Base-by-base conservation (phyloP, 2,113 vertebrate species). In the Embiotoca jacksoni region DNA sequence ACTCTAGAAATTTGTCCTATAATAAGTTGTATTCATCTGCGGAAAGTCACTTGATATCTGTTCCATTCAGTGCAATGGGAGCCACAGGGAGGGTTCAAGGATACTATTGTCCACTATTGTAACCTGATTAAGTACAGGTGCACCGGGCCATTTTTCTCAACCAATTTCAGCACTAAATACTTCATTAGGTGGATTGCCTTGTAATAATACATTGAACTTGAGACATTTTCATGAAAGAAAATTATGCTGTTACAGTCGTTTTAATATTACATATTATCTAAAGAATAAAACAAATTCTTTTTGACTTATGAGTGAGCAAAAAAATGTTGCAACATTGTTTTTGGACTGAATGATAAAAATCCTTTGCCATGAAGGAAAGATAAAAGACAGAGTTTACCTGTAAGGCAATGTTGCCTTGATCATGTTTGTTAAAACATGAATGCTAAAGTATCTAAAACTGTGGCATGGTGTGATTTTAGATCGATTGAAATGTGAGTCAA, bases 41-140 rank as follows among this genome's bases (percentile, higher is more conserved):
- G 6, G 33, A 55, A 39, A 54, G 62, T 35, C 3, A 50, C 37
- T 13, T 59, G 30, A 63, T 33, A 59, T 44, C 63, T 37, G 8
- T 50, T 65, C 61, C 15, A 57, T 37, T 60, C 39, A 60, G 23
- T 44, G 47, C 49, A 59, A 5, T 37, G 46, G 56, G 35, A 75
- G 55, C 60, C 11, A 5, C 13, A 9, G 8, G 13, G 23, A 47
- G 36, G 56, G 72, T 80, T 68, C 64, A 57, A 68, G 35, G 16
- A 83, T 44, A 64, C 47, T 4, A 52, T 56, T 73, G 61, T 76
- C 60, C 49, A 49, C 47, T 36, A 31, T 1, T 81, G 65, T 23
- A 47, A 71, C 54, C 55, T 70, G 71, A 82, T 75, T 75, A 71
- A 32, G 39, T 47, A 32, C 5, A 13, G 33, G 31, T 50, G 35